Percentiles rank a stretch among this genome's conserved stretches.
phyloP scores from a whole-genome alignment of 35 echinoderm and acorn worm species.

The Stichopus chloronotus region DNA sequence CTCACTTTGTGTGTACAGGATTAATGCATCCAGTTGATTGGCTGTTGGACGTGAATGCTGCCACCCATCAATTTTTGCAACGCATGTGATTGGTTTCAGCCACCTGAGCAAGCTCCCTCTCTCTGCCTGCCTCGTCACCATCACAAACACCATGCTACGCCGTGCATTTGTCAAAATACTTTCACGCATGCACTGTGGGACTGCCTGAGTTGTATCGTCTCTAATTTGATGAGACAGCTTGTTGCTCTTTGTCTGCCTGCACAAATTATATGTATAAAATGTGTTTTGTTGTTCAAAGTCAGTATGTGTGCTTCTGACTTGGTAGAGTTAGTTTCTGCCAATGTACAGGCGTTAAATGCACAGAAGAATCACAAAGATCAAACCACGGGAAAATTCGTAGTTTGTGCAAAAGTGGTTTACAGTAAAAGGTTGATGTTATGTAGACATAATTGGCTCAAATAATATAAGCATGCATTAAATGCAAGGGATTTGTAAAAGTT shows the following conservation, averaged over 20 bases:
- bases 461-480: no score
- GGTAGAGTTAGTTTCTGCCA: neutral
- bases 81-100: conserved; percentile 17
- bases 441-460: no score
- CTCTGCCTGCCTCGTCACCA: neutral
- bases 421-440: no score
- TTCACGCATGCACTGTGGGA: conserved; percentile 20
- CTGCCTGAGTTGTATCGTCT: conserved; percentile 5
- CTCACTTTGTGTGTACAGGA: conserved; percentile 35
- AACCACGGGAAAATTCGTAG: neutral
- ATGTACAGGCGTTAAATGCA: neutral
- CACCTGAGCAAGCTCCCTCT: neutral
- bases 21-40: neutral
- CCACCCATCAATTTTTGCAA: conserved; percentile 5
- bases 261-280: neutral
- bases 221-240: neutral
- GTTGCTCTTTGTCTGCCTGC: neutral
- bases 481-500: no score
- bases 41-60: conserved; percentile 1
- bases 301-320: neutral
- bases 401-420: no score
- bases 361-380: neutral
- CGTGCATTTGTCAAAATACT: conserved; percentile 6
- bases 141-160: conserved; percentile 29
- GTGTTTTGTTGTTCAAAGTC: neutral